Percentiles rank a stretch among this genome's conserved stretches.
Evolutionary conservation across 2,888 invertebrate genomes (phyloP).

Genomic region (Ametastegia equiseti): DNA sequence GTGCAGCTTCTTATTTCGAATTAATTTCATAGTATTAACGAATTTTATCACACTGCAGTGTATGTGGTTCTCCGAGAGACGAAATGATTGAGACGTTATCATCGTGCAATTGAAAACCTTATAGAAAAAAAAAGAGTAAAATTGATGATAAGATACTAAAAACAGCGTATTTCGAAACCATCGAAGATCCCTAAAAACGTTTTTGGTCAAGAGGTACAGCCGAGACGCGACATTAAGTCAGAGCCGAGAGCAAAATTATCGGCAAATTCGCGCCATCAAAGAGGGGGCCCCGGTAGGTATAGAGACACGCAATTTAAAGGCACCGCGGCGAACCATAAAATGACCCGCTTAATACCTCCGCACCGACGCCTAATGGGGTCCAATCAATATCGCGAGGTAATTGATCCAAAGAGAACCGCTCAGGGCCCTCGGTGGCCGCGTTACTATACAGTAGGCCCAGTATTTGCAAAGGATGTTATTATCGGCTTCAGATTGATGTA

Average conservation of each 20-base stretch:
- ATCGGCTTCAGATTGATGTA: conserved; percentile 66
- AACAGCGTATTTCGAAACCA: background rate
- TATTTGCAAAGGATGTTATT: conserved; percentile 68
- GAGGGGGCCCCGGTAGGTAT: background rate
- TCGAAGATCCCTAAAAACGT: background rate
- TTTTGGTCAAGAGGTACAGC: background rate
- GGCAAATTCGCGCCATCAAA: conserved; percentile 42
- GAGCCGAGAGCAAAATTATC: conserved; percentile 25
- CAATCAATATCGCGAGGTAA: conserved; percentile 43
- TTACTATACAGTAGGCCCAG: conserved; percentile 50
- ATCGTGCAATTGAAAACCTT: background rate
- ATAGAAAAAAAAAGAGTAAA: background rate
- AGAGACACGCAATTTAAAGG: conserved; percentile 39
- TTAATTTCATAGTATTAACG: background rate
- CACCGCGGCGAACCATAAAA: conserved; percentile 38
- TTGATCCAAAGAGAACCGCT: conserved; percentile 41
- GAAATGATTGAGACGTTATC: conserved; percentile 9
- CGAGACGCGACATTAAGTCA: background rate
- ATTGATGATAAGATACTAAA: background rate
- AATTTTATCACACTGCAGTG: background rate
- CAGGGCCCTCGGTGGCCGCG: background rate
- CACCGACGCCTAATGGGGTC: conserved; percentile 37
- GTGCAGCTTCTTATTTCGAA: background rate
- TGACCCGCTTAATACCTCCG: conserved; percentile 33
- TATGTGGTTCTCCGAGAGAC: background rate